phyloP scores from a whole-genome alignment of 92 coral and sea anemone genomes.

The Siderastrea siderea region DNA sequence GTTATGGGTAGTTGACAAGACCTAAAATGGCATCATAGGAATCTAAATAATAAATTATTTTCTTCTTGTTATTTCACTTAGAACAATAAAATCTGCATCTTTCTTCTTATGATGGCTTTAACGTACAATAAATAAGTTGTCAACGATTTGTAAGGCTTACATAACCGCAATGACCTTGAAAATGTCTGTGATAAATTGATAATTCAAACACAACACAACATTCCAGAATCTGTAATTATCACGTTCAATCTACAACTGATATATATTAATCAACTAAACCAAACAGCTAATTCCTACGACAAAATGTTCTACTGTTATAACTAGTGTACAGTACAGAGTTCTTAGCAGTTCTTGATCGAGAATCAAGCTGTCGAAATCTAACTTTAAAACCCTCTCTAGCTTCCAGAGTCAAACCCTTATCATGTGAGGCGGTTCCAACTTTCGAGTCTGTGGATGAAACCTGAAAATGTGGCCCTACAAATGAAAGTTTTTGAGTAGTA shows the following conservation, averaged over 20 bases:
- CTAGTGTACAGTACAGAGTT: not conserved
- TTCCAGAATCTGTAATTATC: not conserved
- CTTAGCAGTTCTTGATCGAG: not conserved
- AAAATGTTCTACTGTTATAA: not conserved
- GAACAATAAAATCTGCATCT: constrained; percentile 8
- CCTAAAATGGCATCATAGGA: not conserved
- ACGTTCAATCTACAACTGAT: not conserved
- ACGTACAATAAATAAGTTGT: constrained; percentile 37
- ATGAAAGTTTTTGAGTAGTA: not conserved
- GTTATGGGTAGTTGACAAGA: not conserved
- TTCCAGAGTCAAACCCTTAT: not conserved
- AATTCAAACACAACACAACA: not conserved
- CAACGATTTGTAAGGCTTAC: constrained; percentile 12
- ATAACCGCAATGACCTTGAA: constrained; percentile 13
- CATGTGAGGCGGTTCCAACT: not conserved
- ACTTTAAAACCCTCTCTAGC: not conserved
- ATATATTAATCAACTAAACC: not conserved
- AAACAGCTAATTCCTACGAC: not conserved
- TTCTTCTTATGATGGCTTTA: not conserved
- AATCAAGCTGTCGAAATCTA: constrained; percentile 24
- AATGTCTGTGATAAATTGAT: not conserved
- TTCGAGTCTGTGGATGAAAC: not conserved
- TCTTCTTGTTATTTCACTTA: not conserved
- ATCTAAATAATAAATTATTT: not conserved
- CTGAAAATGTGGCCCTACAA: not conserved